Percentiles rank a stretch among this genome's conserved stretches.
These are phyloP conservation scores for Theonella swinhoei DNA, from an alignment of 37 sponge, comb jelly and placozoan species.

Conservation along the genomic window DNA sequence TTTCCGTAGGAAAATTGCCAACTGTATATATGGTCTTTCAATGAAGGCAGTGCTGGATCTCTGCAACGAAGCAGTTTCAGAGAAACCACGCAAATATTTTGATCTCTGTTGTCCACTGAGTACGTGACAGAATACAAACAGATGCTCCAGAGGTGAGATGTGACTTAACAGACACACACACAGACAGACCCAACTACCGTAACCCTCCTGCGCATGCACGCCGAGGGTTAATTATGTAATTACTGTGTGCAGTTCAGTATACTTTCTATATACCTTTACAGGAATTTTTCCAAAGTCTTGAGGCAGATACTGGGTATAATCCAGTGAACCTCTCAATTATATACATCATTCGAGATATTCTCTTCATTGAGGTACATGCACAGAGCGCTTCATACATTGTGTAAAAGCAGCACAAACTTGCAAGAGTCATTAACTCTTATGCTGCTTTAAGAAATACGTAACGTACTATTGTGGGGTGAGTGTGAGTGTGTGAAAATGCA, in stretches of 20 bases:
- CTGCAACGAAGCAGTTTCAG: no score
- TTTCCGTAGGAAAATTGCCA: no score
- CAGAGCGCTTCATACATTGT: no score
- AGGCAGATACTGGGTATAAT: constrained; percentile 18
- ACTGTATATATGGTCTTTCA: no score
- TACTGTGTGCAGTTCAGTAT: background rate
- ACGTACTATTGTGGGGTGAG: no score
- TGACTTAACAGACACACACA: background rate
- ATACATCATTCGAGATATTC: constrained; percentile 46
- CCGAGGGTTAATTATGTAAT: background rate
- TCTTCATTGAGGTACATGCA: constrained; percentile 59
- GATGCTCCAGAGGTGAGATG: background rate
- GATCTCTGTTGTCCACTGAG: no score
- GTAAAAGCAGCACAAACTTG: background rate
- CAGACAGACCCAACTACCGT: background rate
- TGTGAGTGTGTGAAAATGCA: no score
- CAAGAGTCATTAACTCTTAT: background rate
- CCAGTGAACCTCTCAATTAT: constrained; percentile 38
- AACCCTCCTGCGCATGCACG: background rate
- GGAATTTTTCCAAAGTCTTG: constrained; percentile 59
- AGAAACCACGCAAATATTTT: no score
- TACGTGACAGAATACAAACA: no score
- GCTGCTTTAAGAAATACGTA: background rate
- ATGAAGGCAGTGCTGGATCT: no score
- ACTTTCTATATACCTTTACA: constrained; percentile 4